Evolutionary conservation across 2,888 invertebrate species (phyloP), one percentile per base, ranked within the genome.

Genomic region (Napeogenes sylphis): DNA sequence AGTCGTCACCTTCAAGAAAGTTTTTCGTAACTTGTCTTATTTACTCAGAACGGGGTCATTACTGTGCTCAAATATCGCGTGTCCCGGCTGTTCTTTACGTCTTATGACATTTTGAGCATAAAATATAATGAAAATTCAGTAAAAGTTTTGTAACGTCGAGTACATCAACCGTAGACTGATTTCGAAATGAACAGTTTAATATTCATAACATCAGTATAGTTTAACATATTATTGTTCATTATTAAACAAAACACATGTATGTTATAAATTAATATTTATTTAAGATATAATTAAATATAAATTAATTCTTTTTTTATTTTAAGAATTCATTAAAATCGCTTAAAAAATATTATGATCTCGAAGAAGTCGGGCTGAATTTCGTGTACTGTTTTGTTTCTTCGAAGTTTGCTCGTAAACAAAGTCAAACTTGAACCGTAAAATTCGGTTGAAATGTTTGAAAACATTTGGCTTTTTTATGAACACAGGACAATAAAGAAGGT

Each of bases 21-120:
- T 78, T 78, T 79, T 73, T 69, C 70, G 71, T 69, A 76, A 76
- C 75, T 74, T 73, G 66, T 73, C 72, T 73, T 79, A 73, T 79
- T 79, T 77, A 72, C 74, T 72, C 65, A 58, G 59, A 68, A 70
- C 68, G 69, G 58, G 70, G 71, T 68, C 71, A 68, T 74, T 73
- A 73, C 65, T 68, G 65, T 70, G 71, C 71, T 73, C 70, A 70
- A 75, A 74, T 72, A 71, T 68, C 69, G 60, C 65, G 62, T 67
- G 67, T 64, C 65, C 66, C 68, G 65, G 74, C 71, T 79, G 77
- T 71, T 76, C 69, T 77, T 78, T 75, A 76, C 71, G 70, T 66
- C 56, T 58, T 63, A 60, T 61, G 51, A 62, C 61, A 64, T 64
- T 68, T 67, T 63, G 64, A 57, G 61, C 51, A 55, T 57, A 58